phyloP scores from a whole-genome alignment of 1,140 invertebrate genomes.

The Aphidius gifuensis region DNA sequence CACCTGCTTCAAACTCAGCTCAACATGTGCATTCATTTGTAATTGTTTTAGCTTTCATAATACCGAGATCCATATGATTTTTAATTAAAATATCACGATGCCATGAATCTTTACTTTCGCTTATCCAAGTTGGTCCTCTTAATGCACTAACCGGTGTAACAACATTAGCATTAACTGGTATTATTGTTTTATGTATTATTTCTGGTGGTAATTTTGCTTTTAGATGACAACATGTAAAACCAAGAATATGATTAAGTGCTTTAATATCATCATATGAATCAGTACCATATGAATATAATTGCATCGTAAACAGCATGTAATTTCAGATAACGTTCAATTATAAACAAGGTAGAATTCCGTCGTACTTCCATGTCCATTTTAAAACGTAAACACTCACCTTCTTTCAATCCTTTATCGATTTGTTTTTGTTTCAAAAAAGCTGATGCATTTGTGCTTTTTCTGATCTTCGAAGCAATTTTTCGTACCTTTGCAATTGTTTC shows the following conservation, averaged over 20 bases:
- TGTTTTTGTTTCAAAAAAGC: too few relatives aligned
- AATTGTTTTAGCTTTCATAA: constrained; percentile 47
- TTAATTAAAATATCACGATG: constrained; percentile 46
- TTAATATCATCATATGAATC: constrained; percentile 36
- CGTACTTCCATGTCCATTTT: too few relatives aligned
- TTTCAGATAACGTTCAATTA: too few relatives aligned
- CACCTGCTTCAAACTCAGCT: constrained; percentile 47
- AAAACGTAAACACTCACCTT: too few relatives aligned
- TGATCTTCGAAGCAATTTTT: too few relatives aligned
- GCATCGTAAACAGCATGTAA: too few relatives aligned
- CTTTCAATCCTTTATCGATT: too few relatives aligned
- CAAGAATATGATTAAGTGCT: constrained; percentile 46
- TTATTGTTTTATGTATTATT: constrained; percentile 48
- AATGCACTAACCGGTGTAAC: constrained; percentile 37
- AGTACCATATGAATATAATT: constrained; percentile 25
- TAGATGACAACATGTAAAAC: constrained; percentile 48
- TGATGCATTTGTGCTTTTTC: too few relatives aligned
- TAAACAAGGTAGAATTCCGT: too few relatives aligned
- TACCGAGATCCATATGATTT: constrained; percentile 49
- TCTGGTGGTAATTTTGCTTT: constrained; percentile 49
- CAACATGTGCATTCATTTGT: constrained; percentile 45
- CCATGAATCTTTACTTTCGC: constrained; percentile 50
- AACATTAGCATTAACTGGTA: constrained; percentile 38
- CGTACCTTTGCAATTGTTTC: too few relatives aligned
- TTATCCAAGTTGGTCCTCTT: constrained; percentile 46